Base-by-base conservation (phyloP, 2,113 vertebrate genomes). In the Zosterops pallidus region DNA sequence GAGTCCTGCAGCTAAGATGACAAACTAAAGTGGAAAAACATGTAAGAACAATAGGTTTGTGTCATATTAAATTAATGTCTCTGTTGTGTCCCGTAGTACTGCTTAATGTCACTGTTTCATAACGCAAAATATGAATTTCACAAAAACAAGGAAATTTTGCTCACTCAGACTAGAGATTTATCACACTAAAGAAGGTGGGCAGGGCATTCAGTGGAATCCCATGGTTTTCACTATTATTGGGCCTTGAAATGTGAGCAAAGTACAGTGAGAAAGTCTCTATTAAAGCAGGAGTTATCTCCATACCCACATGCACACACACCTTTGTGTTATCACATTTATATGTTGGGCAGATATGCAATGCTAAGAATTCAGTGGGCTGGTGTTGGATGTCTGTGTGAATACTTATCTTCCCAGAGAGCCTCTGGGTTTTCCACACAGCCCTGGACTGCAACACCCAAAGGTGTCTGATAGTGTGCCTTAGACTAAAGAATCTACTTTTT, bases 351-450 rank as follows among this genome's bases (percentile, higher is more conserved):
- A 94, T 52, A 64, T 39, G 76, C 76, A 92, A 67, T 78, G 76
- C 50, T 49, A 56, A 71, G 90, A 90, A 95, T 94, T 69, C 67
- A 12, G 33, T 26, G 26, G 42, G 53, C 23, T 91, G 78, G 70
- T 92, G 84, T 77, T 83, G 84, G 83, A 72, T 16, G 63, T 39
- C 84, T 56, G 6, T 62, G 46, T 70, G 62, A 63, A 50, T 50
- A 25, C 56, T 94, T 96, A 93, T 96, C 93, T 93, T 70, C 42
- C 60, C 52, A 33, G 35, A 86, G 42, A 88, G 62, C 37, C 67
- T 28, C 67, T 24, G 83, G 63, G 33, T 68, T 93, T 83, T 90
- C 79, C 89, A 70, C 52, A 52, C 15, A 69, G 64, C 79, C 47
- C 1, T 35, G 79, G 50, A 26, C 87, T 90, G 55, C 65, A 90